Evolutionary conservation across 2,888 invertebrate genomes (phyloP).

Genomic region (Oligia fasciuncula): DNA sequence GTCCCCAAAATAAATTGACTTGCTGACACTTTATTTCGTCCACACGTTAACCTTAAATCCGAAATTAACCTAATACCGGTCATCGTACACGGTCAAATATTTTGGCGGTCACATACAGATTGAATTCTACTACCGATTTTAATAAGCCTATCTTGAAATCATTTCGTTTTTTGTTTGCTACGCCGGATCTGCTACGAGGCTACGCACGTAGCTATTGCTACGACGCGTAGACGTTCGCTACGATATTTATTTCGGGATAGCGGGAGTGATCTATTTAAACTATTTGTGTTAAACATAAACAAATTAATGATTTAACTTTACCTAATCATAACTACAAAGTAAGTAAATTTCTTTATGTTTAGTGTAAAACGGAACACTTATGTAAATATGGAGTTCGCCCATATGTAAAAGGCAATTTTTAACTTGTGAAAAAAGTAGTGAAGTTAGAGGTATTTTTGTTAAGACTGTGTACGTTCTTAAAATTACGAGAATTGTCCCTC

Average conservation of each 20-base stretch:
- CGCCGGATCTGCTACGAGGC: slow-evolving; percentile 33
- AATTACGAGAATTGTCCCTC: background rate
- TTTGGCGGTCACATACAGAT: slow-evolving; percentile 25
- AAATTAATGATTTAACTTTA: background rate
- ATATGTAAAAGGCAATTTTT: too few species aligned
- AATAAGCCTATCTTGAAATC: background rate
- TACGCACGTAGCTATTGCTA: slow-evolving; percentile 38
- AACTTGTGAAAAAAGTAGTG: background rate
- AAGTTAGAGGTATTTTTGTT: too few species aligned
- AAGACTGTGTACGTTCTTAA: too few species aligned
- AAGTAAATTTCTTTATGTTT: background rate
- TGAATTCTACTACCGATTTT: background rate
- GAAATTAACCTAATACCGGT: slow-evolving; percentile 17
- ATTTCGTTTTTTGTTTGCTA: slow-evolving; percentile 18
- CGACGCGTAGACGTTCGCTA: slow-evolving; percentile 29
- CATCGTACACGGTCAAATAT: slow-evolving; percentile 34
- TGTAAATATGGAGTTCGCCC: background rate
- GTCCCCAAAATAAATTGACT: background rate
- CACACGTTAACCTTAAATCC: slow-evolving; percentile 38
- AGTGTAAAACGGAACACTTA: background rate
- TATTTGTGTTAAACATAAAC: background rate
- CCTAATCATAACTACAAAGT: background rate
- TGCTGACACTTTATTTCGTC: background rate
- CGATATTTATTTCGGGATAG: slow-evolving; percentile 12
- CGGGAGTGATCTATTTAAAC: background rate